These are phyloP conservation scores for Monomorium pharaonis DNA, from an alignment of 1,140 invertebrate species.

Conservation along the genomic window DNA sequence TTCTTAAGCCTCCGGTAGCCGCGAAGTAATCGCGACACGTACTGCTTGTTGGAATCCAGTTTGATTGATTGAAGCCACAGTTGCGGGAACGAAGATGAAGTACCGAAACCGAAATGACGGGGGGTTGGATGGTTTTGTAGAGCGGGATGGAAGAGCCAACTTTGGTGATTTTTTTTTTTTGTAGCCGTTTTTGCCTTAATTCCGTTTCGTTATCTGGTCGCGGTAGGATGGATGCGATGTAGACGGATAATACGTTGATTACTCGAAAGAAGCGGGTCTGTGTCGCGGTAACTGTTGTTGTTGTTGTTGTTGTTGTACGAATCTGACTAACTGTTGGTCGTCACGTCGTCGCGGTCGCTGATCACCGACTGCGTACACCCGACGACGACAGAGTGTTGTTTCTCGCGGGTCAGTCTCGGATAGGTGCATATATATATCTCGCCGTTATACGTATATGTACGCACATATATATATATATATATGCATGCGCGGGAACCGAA, in stretches of 20 bases:
- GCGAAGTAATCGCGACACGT: constrained; percentile 85
- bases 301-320: constrained; percentile 39
- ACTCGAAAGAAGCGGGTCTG: constrained; percentile 57
- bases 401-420: constrained; percentile 70
- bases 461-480: constrained; percentile 61
- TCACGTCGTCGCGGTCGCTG: constrained; percentile 54
- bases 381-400: constrained; percentile 62
- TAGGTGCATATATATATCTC: constrained; percentile 59
- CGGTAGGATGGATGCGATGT: background rate
- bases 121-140: background rate
- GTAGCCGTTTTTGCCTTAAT: background rate
- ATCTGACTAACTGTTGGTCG: constrained; percentile 34
- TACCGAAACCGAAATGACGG: constrained; percentile 64
- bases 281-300: constrained; percentile 63
- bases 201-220: background rate
- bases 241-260: constrained; percentile 15
- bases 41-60: constrained; percentile 86
- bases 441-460: background rate
- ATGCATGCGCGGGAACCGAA: constrained; percentile 73
- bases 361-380: constrained; percentile 68
- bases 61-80: constrained; percentile 84
- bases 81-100: constrained; percentile 73
- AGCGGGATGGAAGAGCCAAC: constrained; percentile 22
- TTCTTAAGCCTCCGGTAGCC: constrained; percentile 85
- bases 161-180: constrained; percentile 2